Evolutionary conservation across 2,797 vertebrate genomes (phyloP).

Genomic region (Syngnathus rostellatus): DNA sequence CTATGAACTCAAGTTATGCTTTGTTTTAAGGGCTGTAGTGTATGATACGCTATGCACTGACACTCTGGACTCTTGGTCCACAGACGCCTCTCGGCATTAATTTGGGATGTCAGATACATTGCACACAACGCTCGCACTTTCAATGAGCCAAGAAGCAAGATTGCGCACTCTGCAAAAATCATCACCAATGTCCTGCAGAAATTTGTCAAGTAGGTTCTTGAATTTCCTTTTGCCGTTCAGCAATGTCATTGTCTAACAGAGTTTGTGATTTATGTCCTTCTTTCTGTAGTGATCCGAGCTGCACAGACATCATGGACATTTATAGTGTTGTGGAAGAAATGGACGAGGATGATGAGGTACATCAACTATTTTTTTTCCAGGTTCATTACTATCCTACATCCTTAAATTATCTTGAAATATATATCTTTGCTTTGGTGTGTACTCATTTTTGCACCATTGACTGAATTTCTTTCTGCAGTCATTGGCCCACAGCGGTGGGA

Average conservation of each 20-base stretch:
- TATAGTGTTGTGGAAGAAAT: slow-evolving; percentile 82
- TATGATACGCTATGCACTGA: slow-evolving; percentile 2
- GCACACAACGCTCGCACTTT: slow-evolving; percentile 92
- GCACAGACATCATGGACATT: slow-evolving; percentile 84
- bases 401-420: background rate
- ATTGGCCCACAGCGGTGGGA: too few species aligned
- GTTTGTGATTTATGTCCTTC: slow-evolving; percentile 6
- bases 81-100: slow-evolving; percentile 88
- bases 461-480: background rate
- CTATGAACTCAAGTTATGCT: background rate
- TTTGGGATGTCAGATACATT: slow-evolving; percentile 93
- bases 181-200: slow-evolving; percentile 87
- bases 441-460: background rate
- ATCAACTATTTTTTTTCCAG: slow-evolving; percentile 2
- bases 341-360: slow-evolving; percentile 81
- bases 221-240: background rate
- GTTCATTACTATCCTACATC: background rate
- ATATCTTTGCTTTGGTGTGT: background rate
- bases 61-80: slow-evolving; percentile 15
- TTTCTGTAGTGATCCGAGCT: slow-evolving; percentile 77
- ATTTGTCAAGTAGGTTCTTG: slow-evolving; percentile 82
- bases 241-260: background rate
- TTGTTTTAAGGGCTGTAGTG: background rate
- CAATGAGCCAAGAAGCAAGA: slow-evolving; percentile 92
- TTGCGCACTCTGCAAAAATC: slow-evolving; percentile 87